phyloP scores from a whole-genome alignment of 1,140 invertebrate species.

The Drosophila rufa region DNA sequence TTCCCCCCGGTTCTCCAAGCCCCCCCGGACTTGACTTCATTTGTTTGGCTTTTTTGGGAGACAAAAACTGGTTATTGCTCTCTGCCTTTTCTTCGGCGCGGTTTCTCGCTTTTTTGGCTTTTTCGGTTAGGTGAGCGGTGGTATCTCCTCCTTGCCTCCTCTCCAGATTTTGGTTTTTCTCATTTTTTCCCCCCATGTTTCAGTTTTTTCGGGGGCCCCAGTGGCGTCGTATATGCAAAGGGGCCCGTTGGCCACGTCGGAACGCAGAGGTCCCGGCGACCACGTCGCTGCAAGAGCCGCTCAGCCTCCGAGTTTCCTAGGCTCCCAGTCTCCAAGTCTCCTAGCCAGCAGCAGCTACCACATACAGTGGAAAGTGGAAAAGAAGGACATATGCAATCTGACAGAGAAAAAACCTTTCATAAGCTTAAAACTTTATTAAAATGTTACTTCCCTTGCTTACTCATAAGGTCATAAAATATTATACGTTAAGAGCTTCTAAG shows the following conservation, averaged over 20 bases:
- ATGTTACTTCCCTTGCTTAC: too few species aligned
- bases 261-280: constrained; percentile 46
- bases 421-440: too few species aligned
- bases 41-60: constrained; percentile 83
- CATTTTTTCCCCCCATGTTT: constrained; percentile 20
- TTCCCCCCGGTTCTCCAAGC: constrained; percentile 9
- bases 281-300: constrained; percentile 41
- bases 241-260: constrained; percentile 62
- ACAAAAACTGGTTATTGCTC: constrained; percentile 83
- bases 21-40: constrained; percentile 70
- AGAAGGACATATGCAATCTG: background rate
- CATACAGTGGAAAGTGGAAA: constrained; percentile 4
- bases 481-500: too few species aligned
- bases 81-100: constrained; percentile 58
- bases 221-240: constrained; percentile 72
- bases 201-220: constrained; percentile 32
- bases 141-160: constrained; percentile 16
- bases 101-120: constrained; percentile 32
- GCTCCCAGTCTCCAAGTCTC: constrained; percentile 18
- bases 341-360: constrained; percentile 32
- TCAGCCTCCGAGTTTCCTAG: constrained; percentile 30
- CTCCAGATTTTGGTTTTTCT: constrained; percentile 3
- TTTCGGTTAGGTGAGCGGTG: constrained; percentile 57
- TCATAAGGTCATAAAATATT: too few species aligned
- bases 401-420: too few species aligned